Conservation (phyloP, 2,797 vertebrate species). For the Pipistrellus pygmaeus region DNA sequence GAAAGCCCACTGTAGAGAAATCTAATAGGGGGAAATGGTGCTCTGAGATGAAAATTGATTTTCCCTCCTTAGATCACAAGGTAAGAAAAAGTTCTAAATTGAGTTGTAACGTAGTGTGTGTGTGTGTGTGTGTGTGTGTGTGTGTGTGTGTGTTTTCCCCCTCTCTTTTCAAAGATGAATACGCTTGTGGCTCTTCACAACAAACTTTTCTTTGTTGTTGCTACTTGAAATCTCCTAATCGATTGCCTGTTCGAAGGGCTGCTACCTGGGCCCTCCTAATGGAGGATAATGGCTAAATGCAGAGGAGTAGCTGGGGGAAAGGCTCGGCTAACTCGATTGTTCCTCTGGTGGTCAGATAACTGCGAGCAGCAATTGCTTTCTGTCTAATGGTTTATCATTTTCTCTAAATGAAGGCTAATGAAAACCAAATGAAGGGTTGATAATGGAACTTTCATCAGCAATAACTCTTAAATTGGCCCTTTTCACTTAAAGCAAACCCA, state of each 20-base stretch:
- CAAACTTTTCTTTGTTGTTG: constrained; percentile 34
- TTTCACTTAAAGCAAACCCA: constrained; percentile 15
- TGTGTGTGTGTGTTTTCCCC: neutral
- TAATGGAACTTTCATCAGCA: constrained; percentile 39
- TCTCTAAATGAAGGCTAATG: constrained; percentile 40
- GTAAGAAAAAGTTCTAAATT: constrained; percentile 44
- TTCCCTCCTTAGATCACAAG: constrained; percentile 36
- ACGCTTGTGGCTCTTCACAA: neutral
- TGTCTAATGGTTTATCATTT: constrained; percentile 26
- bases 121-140: neutral
- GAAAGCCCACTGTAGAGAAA: constrained; percentile 44
- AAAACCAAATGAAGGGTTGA: constrained; percentile 50
- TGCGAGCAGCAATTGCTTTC: neutral
- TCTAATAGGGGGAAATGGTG: neutral
- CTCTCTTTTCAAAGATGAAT: neutral
- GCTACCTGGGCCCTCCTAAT: constrained; percentile 16
- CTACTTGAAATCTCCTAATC: constrained; percentile 37
- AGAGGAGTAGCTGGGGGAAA: neutral
- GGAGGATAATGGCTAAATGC: neutral
- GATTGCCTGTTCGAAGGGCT: constrained; percentile 9
- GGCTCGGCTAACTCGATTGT: neutral
- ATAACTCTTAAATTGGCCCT: constrained; percentile 14
- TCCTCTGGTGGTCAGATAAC: constrained; percentile 15
- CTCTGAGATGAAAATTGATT: constrained; percentile 55
- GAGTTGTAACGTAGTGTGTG: neutral